Evolutionary conservation across 2,113 vertebrate species (phyloP), one percentile per base, ranked within the genome.

Genomic region (Uria aalge): DNA sequence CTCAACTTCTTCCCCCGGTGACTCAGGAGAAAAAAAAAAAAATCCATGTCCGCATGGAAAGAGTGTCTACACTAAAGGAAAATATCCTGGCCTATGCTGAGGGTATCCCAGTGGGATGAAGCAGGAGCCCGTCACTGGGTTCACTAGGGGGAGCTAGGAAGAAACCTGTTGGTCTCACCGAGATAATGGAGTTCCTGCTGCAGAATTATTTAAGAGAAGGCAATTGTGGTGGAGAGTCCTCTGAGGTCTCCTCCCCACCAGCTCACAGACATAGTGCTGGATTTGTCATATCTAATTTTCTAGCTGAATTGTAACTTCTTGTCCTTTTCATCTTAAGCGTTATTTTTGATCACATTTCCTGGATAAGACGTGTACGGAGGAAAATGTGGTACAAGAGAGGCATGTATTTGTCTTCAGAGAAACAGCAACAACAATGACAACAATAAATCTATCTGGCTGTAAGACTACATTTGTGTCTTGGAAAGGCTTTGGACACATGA

Each of bases 61-160:
- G 52, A 81, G 55, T 56, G 30, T 40, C 69, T 81, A 10, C 29
- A 34, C 15, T 68, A 55, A 75, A 34, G 53, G 80, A 87, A 91
- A 95, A 81, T 36, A 92, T 3, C 55, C 24, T 83, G 50, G 29
- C 57, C 67, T 47, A 32, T 30, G n/a, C 47, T 76, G 52, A 88
- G 53, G 64, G 71, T 63, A 41, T 48, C 38, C 82, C 66, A 56
- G 71, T 27, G 81, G 73, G 59, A 72, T 52, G 69, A 88, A 90
- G 47, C 38, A 80, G 60, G 57, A 94, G 47, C 12, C 40, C 38
- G 57, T 41, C 59, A 27, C 50, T 87, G 78, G 71, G 30, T 67
- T 97, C 97, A 95, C 93, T 96, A 98, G 97, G 64, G 97, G 96
- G 95, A 95, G 96, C 96, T 92, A 93, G 81, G 94, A 96, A 96